These are phyloP conservation scores for Salarias fasciatus DNA, from an alignment of 2,797 vertebrate genomes.

Conservation along the genomic window DNA sequence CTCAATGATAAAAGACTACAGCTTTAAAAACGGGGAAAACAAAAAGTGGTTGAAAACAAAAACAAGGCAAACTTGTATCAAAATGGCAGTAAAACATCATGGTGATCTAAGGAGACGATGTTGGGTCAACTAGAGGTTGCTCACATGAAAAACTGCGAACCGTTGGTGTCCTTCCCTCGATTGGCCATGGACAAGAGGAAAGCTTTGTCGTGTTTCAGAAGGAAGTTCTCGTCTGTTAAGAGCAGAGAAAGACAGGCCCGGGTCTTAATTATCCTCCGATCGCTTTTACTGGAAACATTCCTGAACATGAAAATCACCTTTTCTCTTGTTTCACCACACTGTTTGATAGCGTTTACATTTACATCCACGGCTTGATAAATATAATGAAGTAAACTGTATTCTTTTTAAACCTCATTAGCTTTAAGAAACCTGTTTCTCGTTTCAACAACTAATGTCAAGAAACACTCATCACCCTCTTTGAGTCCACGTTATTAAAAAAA, in stretches of 20 bases:
- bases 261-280: slow-evolving; percentile 30
- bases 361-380: too few species aligned
- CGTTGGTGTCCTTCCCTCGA: slow-evolving; percentile 98
- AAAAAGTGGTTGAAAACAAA: slow-evolving; percentile 28
- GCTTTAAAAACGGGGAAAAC: slow-evolving; percentile 54
- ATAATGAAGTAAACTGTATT: too few species aligned
- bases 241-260: slow-evolving; percentile 73
- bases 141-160: slow-evolving; percentile 99
- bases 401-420: too few species aligned
- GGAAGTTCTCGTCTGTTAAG: slow-evolving; percentile 98
- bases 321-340: slow-evolving; percentile 40
- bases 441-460: too few species aligned
- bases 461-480: neutral
- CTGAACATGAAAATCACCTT: slow-evolving; percentile 28
- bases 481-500: neutral
- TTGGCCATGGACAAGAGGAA: slow-evolving; percentile 99
- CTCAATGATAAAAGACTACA: slow-evolving; percentile 59
- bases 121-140: slow-evolving; percentile 67
- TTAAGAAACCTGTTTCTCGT: too few species aligned
- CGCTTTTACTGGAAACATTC: slow-evolving; percentile 26
- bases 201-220: slow-evolving; percentile 98
- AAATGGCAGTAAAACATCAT: slow-evolving; percentile 28
- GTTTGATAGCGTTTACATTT: too few species aligned
- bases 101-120: slow-evolving; percentile 9
- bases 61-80: slow-evolving; percentile 35